A percentile compares a stretch with the other conserved stretches of the same genome.
Evolutionary conservation across 2,113 vertebrate species (phyloP).

Genomic region (Clarias batrachus): DNA sequence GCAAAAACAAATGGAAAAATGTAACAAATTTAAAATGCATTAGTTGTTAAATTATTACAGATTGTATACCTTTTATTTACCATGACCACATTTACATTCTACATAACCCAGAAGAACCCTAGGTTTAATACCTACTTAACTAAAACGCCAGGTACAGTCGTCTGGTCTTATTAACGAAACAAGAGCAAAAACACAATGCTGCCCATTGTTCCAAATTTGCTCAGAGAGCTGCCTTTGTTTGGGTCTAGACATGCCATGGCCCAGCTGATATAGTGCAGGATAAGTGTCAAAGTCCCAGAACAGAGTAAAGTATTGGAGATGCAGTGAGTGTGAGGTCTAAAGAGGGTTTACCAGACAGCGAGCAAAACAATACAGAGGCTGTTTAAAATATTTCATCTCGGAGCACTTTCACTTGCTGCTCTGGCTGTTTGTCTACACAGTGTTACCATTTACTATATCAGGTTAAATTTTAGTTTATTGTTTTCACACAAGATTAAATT

Average conservation of each 20-base stretch:
- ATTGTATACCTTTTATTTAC: neutral
- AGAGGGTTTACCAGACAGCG: neutral
- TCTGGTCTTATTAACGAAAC: conserved; percentile 66
- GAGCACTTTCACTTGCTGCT: neutral
- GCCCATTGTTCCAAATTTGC: conserved; percentile 62
- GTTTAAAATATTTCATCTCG: neutral
- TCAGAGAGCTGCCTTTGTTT: conserved; percentile 64
- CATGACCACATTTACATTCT: neutral
- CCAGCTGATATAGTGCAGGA: conserved; percentile 50
- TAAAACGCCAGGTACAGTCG: conserved; percentile 80
- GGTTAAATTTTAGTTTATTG: neutral
- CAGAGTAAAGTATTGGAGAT: neutral
- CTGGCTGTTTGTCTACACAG: neutral
- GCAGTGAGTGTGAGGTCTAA: neutral
- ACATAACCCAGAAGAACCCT: conserved; percentile 65
- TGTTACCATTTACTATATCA: neutral
- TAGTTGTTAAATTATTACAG: neutral
- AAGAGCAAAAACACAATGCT: conserved; percentile 67
- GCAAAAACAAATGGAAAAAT: conserved; percentile 11
- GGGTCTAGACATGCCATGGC: conserved; percentile 53
- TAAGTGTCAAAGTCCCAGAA: conserved; percentile 8
- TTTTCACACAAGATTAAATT: neutral
- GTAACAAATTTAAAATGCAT: neutral
- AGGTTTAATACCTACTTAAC: conserved; percentile 84
- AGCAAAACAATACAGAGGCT: neutral